These are phyloP conservation scores for Eupithecia abbreviata DNA, from an alignment of 2,888 invertebrate genomes.

Conservation along the genomic window DNA sequence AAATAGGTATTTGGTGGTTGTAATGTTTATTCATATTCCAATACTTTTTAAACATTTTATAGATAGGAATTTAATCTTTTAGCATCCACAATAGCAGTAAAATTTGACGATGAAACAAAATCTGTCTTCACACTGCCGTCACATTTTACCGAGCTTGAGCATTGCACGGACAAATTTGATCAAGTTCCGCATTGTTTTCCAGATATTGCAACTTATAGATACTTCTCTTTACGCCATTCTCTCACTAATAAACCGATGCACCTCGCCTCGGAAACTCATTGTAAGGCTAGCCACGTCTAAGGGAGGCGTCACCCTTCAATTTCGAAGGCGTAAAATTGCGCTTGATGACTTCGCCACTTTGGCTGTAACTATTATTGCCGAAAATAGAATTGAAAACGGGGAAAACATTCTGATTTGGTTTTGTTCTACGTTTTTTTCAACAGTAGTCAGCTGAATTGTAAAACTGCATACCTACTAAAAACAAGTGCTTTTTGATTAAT, in stretches of 20 bases:
- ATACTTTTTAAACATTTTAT: too few species aligned
- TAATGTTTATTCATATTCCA: too few species aligned
- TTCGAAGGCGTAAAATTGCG: constrained; percentile 65
- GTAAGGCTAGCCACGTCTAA: constrained; percentile 73
- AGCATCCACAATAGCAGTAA: neutral
- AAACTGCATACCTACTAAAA: neutral
- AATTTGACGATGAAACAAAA: neutral
- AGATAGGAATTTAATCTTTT: too few species aligned
- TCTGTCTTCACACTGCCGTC: neutral
- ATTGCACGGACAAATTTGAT: neutral
- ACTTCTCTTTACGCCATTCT: constrained; percentile 11
- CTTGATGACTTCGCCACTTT: constrained; percentile 42
- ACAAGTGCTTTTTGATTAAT: neutral
- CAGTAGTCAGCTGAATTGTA: neutral
- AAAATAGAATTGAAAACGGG: constrained; percentile 12
- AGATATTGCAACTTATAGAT: constrained; percentile 39
- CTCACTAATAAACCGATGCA: constrained; percentile 73
- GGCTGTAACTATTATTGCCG: constrained; percentile 18
- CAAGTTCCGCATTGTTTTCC: constrained; percentile 24
- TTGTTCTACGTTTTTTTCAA: neutral
- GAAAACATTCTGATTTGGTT: constrained; percentile 6
- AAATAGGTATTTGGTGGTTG: too few species aligned
- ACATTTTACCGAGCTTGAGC: neutral
- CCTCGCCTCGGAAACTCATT: constrained; percentile 71
- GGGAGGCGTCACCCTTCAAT: constrained; percentile 71